Evolutionary conservation across 2,888 invertebrate species (phyloP).

Genomic region (Dicranocentrus wangi): DNA sequence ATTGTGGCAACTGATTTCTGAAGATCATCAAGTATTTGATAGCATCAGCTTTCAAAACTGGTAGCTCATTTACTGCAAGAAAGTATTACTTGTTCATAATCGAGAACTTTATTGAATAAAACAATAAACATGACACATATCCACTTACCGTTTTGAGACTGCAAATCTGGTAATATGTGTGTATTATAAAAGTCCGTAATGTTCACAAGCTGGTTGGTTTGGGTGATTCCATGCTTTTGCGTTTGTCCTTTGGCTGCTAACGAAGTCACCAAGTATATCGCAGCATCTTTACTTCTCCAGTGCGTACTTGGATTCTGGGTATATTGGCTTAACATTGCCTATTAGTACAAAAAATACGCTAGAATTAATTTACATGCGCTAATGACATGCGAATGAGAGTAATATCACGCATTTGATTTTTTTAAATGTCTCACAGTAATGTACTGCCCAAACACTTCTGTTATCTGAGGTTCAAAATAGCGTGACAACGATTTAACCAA

Average conservation of each 20-base stretch:
- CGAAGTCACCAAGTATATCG: slow-evolving; percentile 95
- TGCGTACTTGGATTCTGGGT: slow-evolving; percentile 83
- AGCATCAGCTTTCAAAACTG: slow-evolving; percentile 96
- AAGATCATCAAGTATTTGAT: slow-evolving; percentile 98
- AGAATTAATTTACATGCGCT: background rate
- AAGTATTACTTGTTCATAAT: background rate
- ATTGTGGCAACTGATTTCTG: slow-evolving; percentile 88
- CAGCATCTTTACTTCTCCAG: slow-evolving; percentile 97
- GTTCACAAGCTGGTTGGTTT: slow-evolving; percentile 91
- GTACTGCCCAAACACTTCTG: slow-evolving; percentile 90
- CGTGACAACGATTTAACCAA: slow-evolving; percentile 92
- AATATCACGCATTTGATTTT: no score
- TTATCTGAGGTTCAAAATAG: slow-evolving; percentile 90
- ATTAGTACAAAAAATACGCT: slow-evolving; percentile 33
- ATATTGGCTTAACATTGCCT: slow-evolving; percentile 87
- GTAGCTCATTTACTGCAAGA: slow-evolving; percentile 86
- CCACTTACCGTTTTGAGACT: slow-evolving; percentile 83
- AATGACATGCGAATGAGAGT: background rate
- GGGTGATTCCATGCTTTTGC: slow-evolving; percentile 91
- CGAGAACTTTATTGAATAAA: no score
- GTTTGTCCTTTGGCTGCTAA: slow-evolving; percentile 92
- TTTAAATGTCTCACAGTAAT: slow-evolving; percentile 85
- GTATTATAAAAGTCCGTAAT: slow-evolving; percentile 90
- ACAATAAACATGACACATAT: no score
- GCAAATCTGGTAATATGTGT: slow-evolving; percentile 90